Conservation (phyloP, 1,140 invertebrate species). For the Trichonephila clavipes region DNA sequence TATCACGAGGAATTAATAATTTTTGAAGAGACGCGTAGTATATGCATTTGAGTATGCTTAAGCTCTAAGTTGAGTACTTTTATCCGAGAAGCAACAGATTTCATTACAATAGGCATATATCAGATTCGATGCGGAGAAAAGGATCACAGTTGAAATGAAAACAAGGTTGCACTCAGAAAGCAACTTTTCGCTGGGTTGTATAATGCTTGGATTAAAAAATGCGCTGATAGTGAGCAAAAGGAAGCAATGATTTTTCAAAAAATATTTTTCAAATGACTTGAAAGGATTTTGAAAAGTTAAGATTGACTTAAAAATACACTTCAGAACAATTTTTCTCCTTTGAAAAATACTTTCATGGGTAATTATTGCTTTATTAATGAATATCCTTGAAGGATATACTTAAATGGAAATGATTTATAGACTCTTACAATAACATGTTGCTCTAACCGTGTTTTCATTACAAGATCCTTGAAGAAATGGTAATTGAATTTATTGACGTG, state of each 20-base stretch:
- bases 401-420: not conserved
- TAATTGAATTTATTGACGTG: not conserved
- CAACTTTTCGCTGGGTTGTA: not conserved
- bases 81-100: conserved; percentile 59
- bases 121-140: not conserved
- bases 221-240: not conserved
- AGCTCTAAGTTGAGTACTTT: conserved; percentile 42
- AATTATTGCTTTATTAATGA: not conserved
- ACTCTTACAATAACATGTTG: not conserved
- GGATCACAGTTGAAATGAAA: conserved; percentile 34
- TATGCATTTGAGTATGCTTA: conserved; percentile 28
- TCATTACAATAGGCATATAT: conserved; percentile 36
- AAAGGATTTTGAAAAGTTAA: conserved; percentile 15
- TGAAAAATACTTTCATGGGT: not conserved
- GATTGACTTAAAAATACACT: not conserved
- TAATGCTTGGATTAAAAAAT: conserved; percentile 18
- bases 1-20: conserved; percentile 75
- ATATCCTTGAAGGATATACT: not conserved
- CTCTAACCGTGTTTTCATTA: not conserved
- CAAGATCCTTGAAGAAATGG: not conserved
- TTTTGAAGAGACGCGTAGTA: conserved; percentile 51
- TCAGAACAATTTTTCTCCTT: conserved; percentile 11
- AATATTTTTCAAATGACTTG: not conserved
- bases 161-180: conserved; percentile 20
- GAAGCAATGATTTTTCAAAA: conserved; percentile 8